Evolutionary conservation across 2,888 invertebrate species (phyloP), one percentile per base, ranked within the genome.

Genomic region (Campaea margaritaria): DNA sequence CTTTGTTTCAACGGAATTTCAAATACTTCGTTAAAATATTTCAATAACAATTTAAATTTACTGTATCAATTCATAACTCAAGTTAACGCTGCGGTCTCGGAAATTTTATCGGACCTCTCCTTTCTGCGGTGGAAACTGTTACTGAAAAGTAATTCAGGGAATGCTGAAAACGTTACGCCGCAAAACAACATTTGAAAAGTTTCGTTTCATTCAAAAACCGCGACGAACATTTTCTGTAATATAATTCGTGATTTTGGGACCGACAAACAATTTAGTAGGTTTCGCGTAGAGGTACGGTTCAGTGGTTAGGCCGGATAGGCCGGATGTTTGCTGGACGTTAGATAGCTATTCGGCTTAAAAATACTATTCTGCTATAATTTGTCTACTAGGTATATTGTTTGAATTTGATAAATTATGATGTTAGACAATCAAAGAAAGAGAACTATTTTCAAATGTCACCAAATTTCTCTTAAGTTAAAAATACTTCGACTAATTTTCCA

Each of bases 151-250:
- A 79, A 81, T 81, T 76, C 78, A 60, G 75, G 72, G 76, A 78
- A 72, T 70, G 79, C 72, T 70, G 77, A 75, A 79, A 76, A 81
- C 70, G 72, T 70, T 69, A 72, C 75, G 73, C 83, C 82, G 65
- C 83, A 81, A 76, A 78, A 82, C 81, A 81, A 75, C 76, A 73
- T 81, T 81, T 74, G 77, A 79, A 81, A 83, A 83, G 78, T 82
- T 83, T 68, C 70, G 61, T 71, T 74, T 72, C 70, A 69, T 75
- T 74, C 67, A 72, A 67, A 79, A 81, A 79, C 79, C 79, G 66
- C 78, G 64, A 58, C 53, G 65, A 75, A 73, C 69, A 75, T 77
- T 78, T 73, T 64, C 71, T 65, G 71, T 72, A 67, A 70, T 73
- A 73, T 71, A 75, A 75, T 77, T 79, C 69, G 74, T 66, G 73